A percentile compares a stretch with the other conserved stretches of the same genome.
Conservation (phyloP, 2,797 vertebrate species). For the Microctenopoma stevenorrisi region DNA sequence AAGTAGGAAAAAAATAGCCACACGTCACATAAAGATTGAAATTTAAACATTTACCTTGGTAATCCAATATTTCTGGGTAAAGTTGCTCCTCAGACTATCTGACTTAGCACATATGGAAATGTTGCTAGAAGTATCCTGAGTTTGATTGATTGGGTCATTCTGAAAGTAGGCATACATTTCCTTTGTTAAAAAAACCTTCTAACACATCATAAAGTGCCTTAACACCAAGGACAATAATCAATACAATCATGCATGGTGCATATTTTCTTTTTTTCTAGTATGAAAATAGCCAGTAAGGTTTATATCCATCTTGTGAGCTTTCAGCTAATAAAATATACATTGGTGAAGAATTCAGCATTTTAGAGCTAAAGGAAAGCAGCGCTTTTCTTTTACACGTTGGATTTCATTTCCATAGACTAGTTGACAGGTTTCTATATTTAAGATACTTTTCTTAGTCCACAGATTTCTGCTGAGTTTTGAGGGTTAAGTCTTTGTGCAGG, state of each 20-base stretch:
- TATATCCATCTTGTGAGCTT: constrained; percentile 4
- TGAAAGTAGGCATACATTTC: background rate
- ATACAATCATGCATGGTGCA: background rate
- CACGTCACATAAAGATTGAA: constrained; percentile 30
- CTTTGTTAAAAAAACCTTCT: background rate
- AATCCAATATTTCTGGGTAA: constrained; percentile 16
- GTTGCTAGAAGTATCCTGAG: background rate
- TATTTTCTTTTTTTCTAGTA: constrained; percentile 2
- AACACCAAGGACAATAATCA: background rate
- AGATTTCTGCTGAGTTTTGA: background rate
- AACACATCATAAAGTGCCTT: background rate
- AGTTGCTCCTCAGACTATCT: constrained; percentile 25
- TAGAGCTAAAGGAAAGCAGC: constrained; percentile 23
- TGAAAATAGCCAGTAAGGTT: constrained; percentile 22
- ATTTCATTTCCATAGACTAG: background rate
- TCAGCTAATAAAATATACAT: constrained; percentile 14
- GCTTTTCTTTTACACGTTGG: constrained; percentile 1
- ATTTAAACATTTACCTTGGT: constrained; percentile 23
- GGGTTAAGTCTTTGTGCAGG: constrained; percentile 7
- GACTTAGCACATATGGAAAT: constrained; percentile 8
- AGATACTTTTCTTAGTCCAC: constrained; percentile 5
- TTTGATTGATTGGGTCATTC: constrained; percentile 1
- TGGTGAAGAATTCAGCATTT: constrained; percentile 10
- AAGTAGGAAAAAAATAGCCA: constrained; percentile 28
- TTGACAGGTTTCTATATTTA: background rate